These are phyloP conservation scores for Chrysemys picta DNA, from an alignment of 2,113 vertebrate genomes.

Conservation along the genomic window DNA sequence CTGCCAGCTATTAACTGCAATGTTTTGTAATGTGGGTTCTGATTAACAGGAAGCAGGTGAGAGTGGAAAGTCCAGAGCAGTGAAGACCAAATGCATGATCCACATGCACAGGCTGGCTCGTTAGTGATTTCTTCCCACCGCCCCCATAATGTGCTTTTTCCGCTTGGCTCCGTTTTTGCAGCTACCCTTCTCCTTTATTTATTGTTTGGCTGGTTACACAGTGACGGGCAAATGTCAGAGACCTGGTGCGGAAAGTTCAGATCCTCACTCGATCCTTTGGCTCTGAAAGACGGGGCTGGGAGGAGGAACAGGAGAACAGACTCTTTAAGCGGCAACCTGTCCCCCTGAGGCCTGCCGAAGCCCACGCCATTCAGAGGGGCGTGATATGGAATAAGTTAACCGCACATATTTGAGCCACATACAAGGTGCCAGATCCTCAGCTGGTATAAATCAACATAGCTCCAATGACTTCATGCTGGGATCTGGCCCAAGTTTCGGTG, in stretches of 20 bases:
- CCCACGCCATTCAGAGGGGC: background rate
- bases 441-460: background rate
- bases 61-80: background rate
- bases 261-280: background rate
- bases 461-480: background rate
- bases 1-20: background rate
- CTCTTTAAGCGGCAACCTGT: background rate
- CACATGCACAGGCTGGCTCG: background rate
- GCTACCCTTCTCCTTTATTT: too few relatives aligned
- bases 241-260: background rate
- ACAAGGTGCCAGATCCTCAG: background rate
- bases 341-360: background rate
- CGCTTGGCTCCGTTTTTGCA: background rate
- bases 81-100: background rate
- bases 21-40: conserved; percentile 14
- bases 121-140: background rate
- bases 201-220: background rate
- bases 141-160: background rate
- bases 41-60: conserved; percentile 6
- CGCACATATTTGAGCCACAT: background rate
- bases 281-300: background rate
- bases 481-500: background rate
- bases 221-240: background rate
- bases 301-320: background rate
- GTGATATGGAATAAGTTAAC: background rate